A percentile compares a stretch with the other conserved stretches of the same genome.
These are phyloP conservation scores for Drosophila cognata DNA, from an alignment of 2,888 invertebrate genomes.

Conservation along the genomic window DNA sequence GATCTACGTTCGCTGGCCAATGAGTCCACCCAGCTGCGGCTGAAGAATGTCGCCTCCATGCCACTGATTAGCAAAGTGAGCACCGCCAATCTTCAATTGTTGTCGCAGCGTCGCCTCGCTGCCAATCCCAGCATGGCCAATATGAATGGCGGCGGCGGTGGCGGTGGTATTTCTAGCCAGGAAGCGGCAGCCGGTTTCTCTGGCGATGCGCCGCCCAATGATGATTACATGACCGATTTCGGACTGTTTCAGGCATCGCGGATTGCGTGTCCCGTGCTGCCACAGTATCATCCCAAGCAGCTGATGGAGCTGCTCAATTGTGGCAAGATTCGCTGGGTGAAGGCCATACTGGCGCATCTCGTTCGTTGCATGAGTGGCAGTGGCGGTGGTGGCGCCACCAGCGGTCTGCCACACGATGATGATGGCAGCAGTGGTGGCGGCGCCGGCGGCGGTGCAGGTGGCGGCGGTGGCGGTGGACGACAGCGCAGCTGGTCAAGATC, in stretches of 20 bases:
- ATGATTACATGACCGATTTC: constrained; percentile 95
- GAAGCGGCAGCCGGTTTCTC: constrained; percentile 29
- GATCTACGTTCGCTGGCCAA: constrained; percentile 88
- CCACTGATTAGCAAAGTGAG: constrained; percentile 93
- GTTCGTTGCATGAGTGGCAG: constrained; percentile 91
- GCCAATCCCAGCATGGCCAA: constrained; percentile 85
- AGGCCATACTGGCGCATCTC: constrained; percentile 98
- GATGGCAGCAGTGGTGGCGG: constrained; percentile 49
- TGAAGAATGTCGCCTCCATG: constrained; percentile 91
- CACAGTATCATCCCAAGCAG: constrained; percentile 99
- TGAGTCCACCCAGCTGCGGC: constrained; percentile 88
- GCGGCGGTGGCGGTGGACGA: constrained; percentile 27
- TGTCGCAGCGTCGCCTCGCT: constrained; percentile 88
- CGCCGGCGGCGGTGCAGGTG: constrained; percentile 17
- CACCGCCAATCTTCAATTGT: constrained; percentile 92
- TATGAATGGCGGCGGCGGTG: constrained; percentile 47
- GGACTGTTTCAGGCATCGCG: constrained; percentile 98
- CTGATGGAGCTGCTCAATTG: constrained; percentile 99
- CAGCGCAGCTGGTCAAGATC: constrained; percentile 95
- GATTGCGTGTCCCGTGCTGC: constrained; percentile 98
- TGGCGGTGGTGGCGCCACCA: constrained; percentile 87
- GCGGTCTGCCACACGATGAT: constrained; percentile 76
- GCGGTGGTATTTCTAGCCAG: constrained; percentile 8
- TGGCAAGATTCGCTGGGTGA: constrained; percentile 98
- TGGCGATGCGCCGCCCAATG: constrained; percentile 74